A percentile compares a stretch with the other conserved stretches of the same genome.
These are phyloP conservation scores for Hypocryptadius cinnamomeus DNA, from an alignment of 2,113 vertebrate species.

Conservation along the genomic window DNA sequence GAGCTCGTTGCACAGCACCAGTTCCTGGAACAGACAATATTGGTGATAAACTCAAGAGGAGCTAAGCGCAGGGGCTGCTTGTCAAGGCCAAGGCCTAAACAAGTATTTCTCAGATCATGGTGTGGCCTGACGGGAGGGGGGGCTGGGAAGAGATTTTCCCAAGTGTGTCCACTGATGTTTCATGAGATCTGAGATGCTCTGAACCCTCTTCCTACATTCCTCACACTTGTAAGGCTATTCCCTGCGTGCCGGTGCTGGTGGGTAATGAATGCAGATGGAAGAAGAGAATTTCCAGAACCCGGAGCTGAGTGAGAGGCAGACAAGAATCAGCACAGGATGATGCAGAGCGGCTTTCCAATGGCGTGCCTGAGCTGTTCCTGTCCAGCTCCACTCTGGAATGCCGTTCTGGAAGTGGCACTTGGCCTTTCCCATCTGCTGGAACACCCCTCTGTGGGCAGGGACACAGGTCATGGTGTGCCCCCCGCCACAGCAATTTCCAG, in stretches of 20 bases:
- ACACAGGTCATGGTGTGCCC: not conserved
- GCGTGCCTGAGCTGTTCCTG: not conserved
- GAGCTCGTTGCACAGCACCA: not conserved
- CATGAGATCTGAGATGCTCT: not conserved
- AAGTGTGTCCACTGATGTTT: not conserved
- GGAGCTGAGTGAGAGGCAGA: not conserved
- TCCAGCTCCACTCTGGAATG: not conserved
- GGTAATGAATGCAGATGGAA: not conserved
- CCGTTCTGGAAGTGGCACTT: not conserved
- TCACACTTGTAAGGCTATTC: not conserved
- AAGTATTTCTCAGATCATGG: not conserved
- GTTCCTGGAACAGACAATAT: not conserved
- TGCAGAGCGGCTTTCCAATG: fast-evolving
- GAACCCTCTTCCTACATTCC: not conserved
- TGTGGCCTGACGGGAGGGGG: not conserved
- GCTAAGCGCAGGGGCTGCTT: too few relatives aligned
- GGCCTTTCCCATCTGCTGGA: not conserved
- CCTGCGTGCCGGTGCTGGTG: not conserved
- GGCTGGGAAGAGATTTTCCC: not conserved
- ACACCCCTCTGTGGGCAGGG: not conserved
- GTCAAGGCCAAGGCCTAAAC: not conserved
- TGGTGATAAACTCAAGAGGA: not conserved
- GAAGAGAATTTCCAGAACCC: not conserved
- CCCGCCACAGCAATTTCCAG: not conserved
- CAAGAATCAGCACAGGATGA: not conserved